These are phyloP conservation scores for Echinarachnius parma DNA, from an alignment of 53 echinoderm and acorn worm genomes.

Conservation along the genomic window DNA sequence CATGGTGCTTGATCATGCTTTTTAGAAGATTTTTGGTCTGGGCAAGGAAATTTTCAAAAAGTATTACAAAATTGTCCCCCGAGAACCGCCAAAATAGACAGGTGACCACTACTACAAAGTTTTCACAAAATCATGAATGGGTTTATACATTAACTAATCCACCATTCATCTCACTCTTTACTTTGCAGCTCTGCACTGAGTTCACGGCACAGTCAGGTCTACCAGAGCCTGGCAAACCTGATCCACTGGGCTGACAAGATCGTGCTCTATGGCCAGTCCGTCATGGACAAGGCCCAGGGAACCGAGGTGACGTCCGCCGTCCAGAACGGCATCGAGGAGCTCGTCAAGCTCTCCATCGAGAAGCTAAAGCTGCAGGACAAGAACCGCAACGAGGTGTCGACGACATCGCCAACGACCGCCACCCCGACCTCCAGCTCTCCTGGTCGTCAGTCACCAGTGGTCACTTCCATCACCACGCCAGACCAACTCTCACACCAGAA, in stretches of 20 bases:
- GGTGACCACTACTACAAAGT: no score
- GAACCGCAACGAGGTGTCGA: constrained; percentile 34
- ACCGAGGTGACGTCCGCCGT: constrained; percentile 73
- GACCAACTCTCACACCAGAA: background rate
- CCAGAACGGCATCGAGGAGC: constrained; percentile 62
- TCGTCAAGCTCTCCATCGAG: constrained; percentile 73
- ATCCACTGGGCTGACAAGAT: constrained; percentile 97
- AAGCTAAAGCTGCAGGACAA: constrained; percentile 66
- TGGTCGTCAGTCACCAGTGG: background rate
- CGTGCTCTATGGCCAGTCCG: constrained; percentile 67
- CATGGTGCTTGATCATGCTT: no score
- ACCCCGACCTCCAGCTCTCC: background rate
- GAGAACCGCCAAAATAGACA: no score
- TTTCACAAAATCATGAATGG: no score
- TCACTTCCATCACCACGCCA: no score
- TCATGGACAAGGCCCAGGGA: constrained; percentile 61
- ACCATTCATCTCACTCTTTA: background rate
- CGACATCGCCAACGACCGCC: background rate
- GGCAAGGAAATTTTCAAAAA: no score
- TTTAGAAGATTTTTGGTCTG: no score
- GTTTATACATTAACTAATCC: no score
- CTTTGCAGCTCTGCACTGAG: constrained; percentile 67
- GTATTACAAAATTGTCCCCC: no score
- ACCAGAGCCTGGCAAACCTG: constrained; percentile 92
- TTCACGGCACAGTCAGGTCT: constrained; percentile 79